phyloP scores from a whole-genome alignment of 2,888 invertebrate species.

The Ophioninae sp. region DNA sequence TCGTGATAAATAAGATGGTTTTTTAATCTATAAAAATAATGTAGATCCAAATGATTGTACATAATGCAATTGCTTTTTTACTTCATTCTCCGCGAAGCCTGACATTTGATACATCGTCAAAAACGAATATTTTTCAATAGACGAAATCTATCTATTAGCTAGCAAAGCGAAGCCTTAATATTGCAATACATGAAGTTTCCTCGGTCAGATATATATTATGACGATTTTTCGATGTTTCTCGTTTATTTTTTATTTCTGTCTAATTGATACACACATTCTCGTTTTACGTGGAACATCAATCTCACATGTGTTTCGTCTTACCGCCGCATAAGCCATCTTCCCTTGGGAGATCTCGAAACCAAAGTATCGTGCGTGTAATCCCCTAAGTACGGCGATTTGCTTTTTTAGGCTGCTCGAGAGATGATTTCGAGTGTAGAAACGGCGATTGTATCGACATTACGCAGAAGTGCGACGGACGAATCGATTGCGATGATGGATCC shows the following conservation, averaged over 20 bases:
- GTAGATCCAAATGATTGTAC: slow-evolving; percentile 1
- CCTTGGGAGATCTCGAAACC: slow-evolving; percentile 16
- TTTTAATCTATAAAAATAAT: not conserved
- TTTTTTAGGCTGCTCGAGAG: slow-evolving; percentile 84
- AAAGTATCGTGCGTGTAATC: not conserved
- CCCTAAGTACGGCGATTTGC: slow-evolving; percentile 35
- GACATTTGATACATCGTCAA: slow-evolving; percentile 22
- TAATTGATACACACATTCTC: slow-evolving; percentile 5
- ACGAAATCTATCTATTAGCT: slow-evolving; percentile 46
- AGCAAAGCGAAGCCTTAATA: slow-evolving; percentile 35
- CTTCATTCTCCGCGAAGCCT: slow-evolving; percentile 19
- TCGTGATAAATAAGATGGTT: not conserved
- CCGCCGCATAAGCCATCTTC: slow-evolving; percentile 16
- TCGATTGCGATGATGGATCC: slow-evolving; percentile 81
- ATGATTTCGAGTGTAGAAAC: slow-evolving; percentile 87
- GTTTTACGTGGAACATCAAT: slow-evolving; percentile 25
- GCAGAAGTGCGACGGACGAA: slow-evolving; percentile 81
- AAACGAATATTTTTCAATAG: slow-evolving; percentile 52
- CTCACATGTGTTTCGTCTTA: slow-evolving; percentile 15
- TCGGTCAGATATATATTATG: slow-evolving; percentile 55
- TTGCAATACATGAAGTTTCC: slow-evolving; percentile 32
- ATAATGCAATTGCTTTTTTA: slow-evolving; percentile 26
- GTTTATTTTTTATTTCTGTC: slow-evolving; percentile 16
- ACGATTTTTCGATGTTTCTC: slow-evolving; percentile 49
- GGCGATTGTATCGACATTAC: slow-evolving; percentile 84